Evolutionary conservation across 2,113 vertebrate species (phyloP).

Genomic region (Danionella cerebrum): DNA sequence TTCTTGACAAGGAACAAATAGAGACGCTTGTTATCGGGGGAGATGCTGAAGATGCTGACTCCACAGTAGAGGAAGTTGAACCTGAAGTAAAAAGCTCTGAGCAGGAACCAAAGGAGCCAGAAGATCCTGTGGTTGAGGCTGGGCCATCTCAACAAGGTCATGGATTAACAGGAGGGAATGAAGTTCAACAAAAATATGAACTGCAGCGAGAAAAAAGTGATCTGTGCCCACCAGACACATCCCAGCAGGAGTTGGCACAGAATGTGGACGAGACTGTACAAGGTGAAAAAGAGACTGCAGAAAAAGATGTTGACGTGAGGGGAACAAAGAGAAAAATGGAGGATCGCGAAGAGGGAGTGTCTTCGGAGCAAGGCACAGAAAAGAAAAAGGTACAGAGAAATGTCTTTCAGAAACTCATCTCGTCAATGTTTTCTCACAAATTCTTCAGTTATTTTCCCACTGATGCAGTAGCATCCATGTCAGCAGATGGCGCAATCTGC

Average conservation of each 20-base stretch:
- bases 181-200: background rate
- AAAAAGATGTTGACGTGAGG: conserved; percentile 37
- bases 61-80: background rate
- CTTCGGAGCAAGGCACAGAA: conserved; percentile 43
- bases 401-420: too few species aligned
- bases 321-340: conserved; percentile 63
- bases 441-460: too few species aligned
- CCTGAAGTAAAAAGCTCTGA: conserved; percentile 25
- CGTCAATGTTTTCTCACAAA: too few species aligned
- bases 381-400: conserved; percentile 59
- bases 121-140: conserved; percentile 11
- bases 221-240: conserved; percentile 1
- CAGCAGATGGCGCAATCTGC: too few species aligned
- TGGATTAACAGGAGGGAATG: background rate
- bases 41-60: conserved; percentile 33
- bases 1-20: conserved; percentile 25
- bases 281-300: conserved; percentile 21
- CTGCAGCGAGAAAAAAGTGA: conserved; percentile 3
- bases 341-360: conserved; percentile 36
- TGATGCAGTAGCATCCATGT: too few species aligned
- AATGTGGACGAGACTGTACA: background rate
- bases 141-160: conserved; percentile 32
- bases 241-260: background rate
- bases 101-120: conserved; percentile 3
- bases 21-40: conserved; percentile 26